These are phyloP conservation scores for Phenganax marumi DNA, from an alignment of 92 coral and sea anemone species.

Conservation along the genomic window DNA sequence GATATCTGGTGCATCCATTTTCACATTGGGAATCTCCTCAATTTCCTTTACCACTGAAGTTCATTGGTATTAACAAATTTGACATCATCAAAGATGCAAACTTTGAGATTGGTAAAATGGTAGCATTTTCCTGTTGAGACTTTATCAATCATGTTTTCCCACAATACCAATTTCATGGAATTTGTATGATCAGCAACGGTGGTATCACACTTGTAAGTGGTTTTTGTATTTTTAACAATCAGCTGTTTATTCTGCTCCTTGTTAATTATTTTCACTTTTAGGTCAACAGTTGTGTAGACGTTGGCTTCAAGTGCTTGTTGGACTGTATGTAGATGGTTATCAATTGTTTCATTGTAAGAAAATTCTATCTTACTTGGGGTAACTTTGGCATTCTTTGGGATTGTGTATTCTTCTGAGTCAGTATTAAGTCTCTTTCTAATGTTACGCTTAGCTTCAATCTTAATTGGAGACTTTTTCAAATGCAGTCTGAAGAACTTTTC, in stretches of 20 bases:
- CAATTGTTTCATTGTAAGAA: conserved; percentile 43
- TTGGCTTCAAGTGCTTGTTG: conserved; percentile 59
- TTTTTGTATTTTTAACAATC: background rate
- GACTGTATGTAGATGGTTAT: conserved; percentile 54
- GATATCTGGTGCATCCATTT: too few species aligned
- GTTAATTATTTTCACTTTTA: conserved; percentile 63
- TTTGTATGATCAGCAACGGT: background rate
- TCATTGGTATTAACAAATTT: too few species aligned
- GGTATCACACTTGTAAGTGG: background rate
- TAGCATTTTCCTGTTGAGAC: conserved; percentile 61
- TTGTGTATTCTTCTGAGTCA: conserved; percentile 56
- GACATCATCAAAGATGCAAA: too few species aligned
- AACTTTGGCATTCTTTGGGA: conserved; percentile 64
- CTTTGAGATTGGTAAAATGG: conserved; percentile 41
- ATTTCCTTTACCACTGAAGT: too few species aligned
- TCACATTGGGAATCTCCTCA: too few species aligned
- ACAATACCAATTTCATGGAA: background rate
- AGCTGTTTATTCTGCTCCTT: conserved; percentile 23
- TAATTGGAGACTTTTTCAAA: conserved; percentile 52
- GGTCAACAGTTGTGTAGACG: conserved; percentile 56
- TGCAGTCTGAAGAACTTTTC: conserved; percentile 23
- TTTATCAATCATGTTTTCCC: conserved; percentile 50
- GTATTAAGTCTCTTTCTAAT: conserved; percentile 50
- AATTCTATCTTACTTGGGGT: conserved; percentile 55
- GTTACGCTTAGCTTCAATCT: conserved; percentile 39